A percentile compares a stretch with the other conserved stretches of the same genome.
phyloP scores from a whole-genome alignment of 2,113 vertebrate genomes.

The Pantherophis guttatus region DNA sequence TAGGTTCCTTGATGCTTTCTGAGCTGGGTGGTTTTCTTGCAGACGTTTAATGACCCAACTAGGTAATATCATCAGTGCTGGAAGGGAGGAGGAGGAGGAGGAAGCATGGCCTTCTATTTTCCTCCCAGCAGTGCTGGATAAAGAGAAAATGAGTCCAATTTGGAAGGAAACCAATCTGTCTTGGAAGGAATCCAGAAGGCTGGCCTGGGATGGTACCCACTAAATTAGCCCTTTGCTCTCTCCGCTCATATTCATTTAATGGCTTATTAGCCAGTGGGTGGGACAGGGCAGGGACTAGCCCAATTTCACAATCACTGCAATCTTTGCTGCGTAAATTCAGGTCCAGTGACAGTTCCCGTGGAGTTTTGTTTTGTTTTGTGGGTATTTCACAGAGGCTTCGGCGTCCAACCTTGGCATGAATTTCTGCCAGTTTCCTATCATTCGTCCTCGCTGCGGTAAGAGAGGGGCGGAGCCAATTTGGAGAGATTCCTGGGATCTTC shows the following conservation, averaged over 20 bases:
- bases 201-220: not conserved
- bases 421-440: not conserved
- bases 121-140: not conserved
- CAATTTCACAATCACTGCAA: not conserved
- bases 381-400: not conserved
- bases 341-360: not conserved
- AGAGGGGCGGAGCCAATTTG: not conserved
- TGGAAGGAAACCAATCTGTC: not conserved
- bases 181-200: not conserved
- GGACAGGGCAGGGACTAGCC: not conserved
- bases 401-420: not conserved
- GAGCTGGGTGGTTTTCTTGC: too few relatives aligned
- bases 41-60: too few relatives aligned
- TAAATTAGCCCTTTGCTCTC: not conserved
- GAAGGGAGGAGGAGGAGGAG: not conserved
- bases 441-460: not conserved
- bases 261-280: not conserved
- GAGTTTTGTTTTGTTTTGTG: not conserved
- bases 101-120: not conserved
- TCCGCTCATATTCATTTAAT: not conserved
- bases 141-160: not conserved
- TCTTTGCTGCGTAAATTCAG: not conserved
- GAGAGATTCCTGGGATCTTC: not conserved
- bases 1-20: too few relatives aligned
- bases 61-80: too few relatives aligned